A percentile compares a stretch with the other conserved stretches of the same genome.
Evolutionary conservation across 2,113 vertebrate genomes (phyloP).

Genomic region (Vireo altiloquus): DNA sequence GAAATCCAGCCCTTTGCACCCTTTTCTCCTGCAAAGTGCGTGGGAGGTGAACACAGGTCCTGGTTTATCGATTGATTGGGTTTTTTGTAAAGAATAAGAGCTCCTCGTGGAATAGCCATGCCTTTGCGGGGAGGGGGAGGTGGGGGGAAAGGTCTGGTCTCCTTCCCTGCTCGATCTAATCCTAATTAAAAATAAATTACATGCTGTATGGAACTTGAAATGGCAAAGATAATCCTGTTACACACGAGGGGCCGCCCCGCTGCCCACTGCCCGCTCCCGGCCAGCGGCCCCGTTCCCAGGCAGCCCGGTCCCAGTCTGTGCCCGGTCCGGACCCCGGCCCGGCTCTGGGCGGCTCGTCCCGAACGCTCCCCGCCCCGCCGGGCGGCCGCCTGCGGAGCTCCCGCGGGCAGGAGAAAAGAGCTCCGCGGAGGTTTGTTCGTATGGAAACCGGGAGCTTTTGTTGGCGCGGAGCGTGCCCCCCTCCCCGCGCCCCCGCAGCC

Average conservation of each 20-base stretch:
- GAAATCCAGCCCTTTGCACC: background rate
- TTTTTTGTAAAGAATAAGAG: constrained; percentile 30
- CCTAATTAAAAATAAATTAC: constrained; percentile 85
- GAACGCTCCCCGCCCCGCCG: background rate
- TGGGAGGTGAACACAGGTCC: background rate
- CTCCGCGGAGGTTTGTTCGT: background rate
- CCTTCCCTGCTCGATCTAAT: constrained; percentile 70
- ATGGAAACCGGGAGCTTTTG: background rate
- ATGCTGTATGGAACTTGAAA: constrained; percentile 73
- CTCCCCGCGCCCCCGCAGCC: background rate
- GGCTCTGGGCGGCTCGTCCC: background rate
- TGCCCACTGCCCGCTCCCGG: background rate
- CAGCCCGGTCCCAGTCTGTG: background rate
- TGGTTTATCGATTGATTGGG: background rate
- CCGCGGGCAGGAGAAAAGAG: background rate
- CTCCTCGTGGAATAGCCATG: constrained; percentile 46
- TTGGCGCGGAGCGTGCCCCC: background rate
- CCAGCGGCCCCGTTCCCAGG: background rate
- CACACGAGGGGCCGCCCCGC: background rate
- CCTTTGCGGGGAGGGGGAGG: background rate
- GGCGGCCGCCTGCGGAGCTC: background rate
- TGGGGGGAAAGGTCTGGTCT: constrained; percentile 17
- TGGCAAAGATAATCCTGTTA: constrained; percentile 81
- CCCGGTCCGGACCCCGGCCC: no score
- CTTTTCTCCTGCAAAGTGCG: background rate